phyloP scores from a whole-genome alignment of 2,888 invertebrate genomes.

The Coremacera marginata region DNA sequence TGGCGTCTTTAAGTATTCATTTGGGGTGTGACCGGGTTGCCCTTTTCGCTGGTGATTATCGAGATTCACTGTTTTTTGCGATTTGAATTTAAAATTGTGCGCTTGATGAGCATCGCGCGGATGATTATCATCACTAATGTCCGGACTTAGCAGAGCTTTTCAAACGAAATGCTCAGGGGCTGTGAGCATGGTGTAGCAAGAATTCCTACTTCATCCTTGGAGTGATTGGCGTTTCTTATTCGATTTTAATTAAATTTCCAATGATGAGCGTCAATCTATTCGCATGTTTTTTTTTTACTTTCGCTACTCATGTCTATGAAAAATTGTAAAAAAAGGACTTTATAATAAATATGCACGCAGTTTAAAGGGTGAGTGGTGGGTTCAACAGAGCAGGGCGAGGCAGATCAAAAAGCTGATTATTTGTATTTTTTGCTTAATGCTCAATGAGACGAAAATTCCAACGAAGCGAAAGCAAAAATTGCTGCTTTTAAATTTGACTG shows the following conservation, averaged over 20 bases:
- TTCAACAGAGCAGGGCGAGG: too few relatives aligned
- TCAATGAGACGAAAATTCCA: too few relatives aligned
- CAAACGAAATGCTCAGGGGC: neutral
- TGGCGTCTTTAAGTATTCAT: conserved; percentile 50
- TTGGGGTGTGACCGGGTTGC: conserved; percentile 40
- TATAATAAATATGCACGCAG: too few relatives aligned
- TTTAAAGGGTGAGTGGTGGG: too few relatives aligned
- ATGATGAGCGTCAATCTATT: conserved; percentile 13
- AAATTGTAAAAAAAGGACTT: neutral
- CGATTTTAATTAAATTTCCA: conserved; percentile 35
- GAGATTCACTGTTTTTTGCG: neutral
- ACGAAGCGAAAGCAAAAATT: neutral
- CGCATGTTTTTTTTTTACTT: neutral
- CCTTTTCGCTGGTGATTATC: conserved; percentile 7
- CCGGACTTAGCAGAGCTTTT: neutral
- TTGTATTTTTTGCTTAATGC: too few relatives aligned
- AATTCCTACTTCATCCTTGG: neutral
- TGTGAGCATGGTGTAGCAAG: neutral
- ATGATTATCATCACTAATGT: neutral
- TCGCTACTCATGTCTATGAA: neutral
- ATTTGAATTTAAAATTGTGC: conserved; percentile 23
- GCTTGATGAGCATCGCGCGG: conserved; percentile 7
- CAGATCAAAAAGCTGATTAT: too few relatives aligned
- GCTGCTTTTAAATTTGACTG: neutral
- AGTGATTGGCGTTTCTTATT: conserved; percentile 33